Evolutionary conservation across 2,113 vertebrate species (phyloP), one percentile per base, ranked within the genome.

Genomic region (Silurus meridionalis): DNA sequence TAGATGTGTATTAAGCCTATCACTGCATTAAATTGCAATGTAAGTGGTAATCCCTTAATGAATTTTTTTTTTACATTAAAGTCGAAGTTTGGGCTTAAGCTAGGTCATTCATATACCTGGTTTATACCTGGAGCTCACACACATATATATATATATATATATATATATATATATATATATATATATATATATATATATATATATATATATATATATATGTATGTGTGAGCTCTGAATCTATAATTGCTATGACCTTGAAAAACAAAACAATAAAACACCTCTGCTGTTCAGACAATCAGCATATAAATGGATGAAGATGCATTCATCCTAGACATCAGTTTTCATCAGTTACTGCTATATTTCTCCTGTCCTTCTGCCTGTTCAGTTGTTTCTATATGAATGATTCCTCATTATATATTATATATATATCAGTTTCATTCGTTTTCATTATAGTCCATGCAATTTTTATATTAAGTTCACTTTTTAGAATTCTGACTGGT

Each of bases 261-360:
- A n/a, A 83, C 71, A 81, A 53, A 55, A 85, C 63, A 69, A 37
- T 2, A 37, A 37, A 37, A 83, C 50, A 82, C 77, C 63, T 90
- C 88, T 88, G 78, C 85, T 74, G 66, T 90, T 87, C 86, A 89
- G 90, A 91, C 90, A 90, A 92, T 92, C 90, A 91, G 82, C 75
- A 64, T 86, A 58, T 53, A 84, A 80, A 15, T 57, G 28, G 53
- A 86, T 85, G 63, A 37, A 37, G 37, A 37, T 80, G 87, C 78
- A 53, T 78, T 87, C 60, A n/a, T 82, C 69, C 81, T 87, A 80
- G 64, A 71, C 21, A 19, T 91, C 82, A 37, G 6, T 19, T 69
- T 80, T 86, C 71, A 28, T 63, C 77, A 57, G 23, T 69, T 58
- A 25, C n/a, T 63, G 19, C 69, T 7, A 28, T 60, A 55, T 58